Conservation (phyloP, 2,888 invertebrate species). For the Sinohyriopsis cumingii region DNA sequence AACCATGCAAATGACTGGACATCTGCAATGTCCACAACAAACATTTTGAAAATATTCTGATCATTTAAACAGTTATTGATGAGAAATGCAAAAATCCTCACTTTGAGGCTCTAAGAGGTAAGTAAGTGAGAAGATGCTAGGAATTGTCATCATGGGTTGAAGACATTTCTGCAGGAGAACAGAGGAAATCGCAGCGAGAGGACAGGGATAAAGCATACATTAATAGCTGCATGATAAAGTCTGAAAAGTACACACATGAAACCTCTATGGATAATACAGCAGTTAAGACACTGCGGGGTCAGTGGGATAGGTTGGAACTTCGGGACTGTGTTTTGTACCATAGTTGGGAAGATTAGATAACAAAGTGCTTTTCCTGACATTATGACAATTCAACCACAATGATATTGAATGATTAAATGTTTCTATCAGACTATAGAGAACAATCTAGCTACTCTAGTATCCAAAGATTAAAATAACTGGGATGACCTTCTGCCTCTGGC, state of each 20-base stretch:
- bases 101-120: too few species aligned
- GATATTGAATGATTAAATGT: not conserved
- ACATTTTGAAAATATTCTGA: too few species aligned
- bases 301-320: not conserved
- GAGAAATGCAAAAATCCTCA: too few species aligned
- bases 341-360: not conserved
- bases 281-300: not conserved
- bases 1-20: too few species aligned
- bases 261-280: not conserved
- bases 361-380: not conserved
- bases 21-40: too few species aligned
- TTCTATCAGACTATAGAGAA: not conserved
- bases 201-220: too few species aligned
- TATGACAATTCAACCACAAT: not conserved
- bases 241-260: not conserved
- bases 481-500: conserved; percentile 25
- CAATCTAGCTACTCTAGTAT: not conserved
- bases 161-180: too few species aligned
- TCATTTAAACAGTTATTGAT: too few species aligned
- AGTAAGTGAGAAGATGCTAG: too few species aligned
- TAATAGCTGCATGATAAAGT: too few species aligned
- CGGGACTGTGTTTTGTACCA: not conserved
- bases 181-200: too few species aligned
- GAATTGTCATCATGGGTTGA: too few species aligned
- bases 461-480: conserved; percentile 24